Percentiles rank a stretch among this genome's conserved stretches.
Conservation (phyloP, 2,113 vertebrate genomes). For the human (Homo sapiens) region GRCh38 chr15:60942501-60943000, state of each 20-base stretch:
- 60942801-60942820: not conserved
- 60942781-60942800: not conserved
- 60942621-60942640: not conserved
- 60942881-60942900: slow-evolving; percentile 28
- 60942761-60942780: not conserved
- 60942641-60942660: not conserved
- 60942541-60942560: not conserved
- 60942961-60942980: slow-evolving; percentile 5
- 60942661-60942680: not conserved
- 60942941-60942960: not conserved
- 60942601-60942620: not conserved
- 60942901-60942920: not conserved
- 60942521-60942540: slow-evolving; percentile 12
- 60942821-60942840: not conserved
- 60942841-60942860: not conserved
- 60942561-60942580: not conserved
- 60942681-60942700: not conserved
- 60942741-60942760: not conserved
- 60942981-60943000: not conserved
- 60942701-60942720: not conserved
- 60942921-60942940: not conserved
- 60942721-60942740: not conserved
- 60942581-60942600: slow-evolving; percentile 28
- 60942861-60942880: not conserved
- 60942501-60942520: not conserved